Evolutionary conservation across 2,113 vertebrate species (phyloP).

Genomic region (Capreolus pygargus): DNA sequence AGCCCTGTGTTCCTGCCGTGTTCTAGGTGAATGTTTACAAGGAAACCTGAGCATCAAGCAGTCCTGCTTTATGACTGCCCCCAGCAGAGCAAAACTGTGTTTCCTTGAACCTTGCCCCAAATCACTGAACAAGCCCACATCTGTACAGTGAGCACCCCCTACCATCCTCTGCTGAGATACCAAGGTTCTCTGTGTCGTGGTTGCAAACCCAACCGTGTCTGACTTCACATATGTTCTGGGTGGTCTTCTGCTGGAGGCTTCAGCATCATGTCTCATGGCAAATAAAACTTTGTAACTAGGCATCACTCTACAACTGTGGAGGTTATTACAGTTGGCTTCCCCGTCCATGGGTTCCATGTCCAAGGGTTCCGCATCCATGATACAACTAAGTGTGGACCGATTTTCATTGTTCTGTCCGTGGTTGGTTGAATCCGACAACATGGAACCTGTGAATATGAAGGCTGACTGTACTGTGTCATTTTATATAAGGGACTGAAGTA

Average conservation of each 20-base stretch:
- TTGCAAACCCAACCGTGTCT: neutral
- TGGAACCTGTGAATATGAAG: neutral
- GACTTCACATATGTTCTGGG: neutral
- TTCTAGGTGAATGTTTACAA: neutral
- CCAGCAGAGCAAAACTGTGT: neutral
- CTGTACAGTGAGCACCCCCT: neutral
- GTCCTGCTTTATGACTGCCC: neutral
- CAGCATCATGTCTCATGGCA: neutral
- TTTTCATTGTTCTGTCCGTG: neutral
- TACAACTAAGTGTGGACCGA: neutral
- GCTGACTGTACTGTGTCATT: neutral
- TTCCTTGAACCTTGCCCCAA: neutral
- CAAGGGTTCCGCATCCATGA: rapidly evolving
- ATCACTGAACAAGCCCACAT: neutral
- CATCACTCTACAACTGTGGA: neutral
- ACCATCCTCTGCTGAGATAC: neutral
- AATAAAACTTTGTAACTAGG: neutral
- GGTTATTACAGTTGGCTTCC: neutral
- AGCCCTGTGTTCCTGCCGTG: neutral
- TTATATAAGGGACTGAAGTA: neutral
- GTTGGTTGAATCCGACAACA: neutral
- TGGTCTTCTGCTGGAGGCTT: neutral
- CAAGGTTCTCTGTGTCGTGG: rapidly evolving
- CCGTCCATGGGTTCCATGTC: neutral
- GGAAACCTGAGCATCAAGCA: neutral